These are phyloP conservation scores for Phacellophora camtschatica DNA, from an alignment of 30 jellyfish, hydroid and myxozoan species.

Conservation along the genomic window DNA sequence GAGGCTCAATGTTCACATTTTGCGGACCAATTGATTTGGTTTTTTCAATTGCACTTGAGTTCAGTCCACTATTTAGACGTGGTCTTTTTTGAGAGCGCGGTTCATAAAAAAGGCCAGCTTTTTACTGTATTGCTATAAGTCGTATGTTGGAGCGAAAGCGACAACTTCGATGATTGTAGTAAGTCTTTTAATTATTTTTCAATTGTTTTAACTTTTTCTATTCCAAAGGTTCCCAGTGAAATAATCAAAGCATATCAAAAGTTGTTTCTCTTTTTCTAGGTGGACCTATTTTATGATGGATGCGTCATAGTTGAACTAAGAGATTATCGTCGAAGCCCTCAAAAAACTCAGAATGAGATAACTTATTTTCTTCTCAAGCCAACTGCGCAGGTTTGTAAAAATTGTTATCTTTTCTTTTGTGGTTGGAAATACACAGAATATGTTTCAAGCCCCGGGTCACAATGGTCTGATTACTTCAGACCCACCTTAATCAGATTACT, in stretches of 20 bases:
- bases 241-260: background rate
- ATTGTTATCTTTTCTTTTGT: background rate
- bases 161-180: background rate
- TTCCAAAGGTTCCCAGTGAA: too few relatives aligned
- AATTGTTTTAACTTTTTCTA: background rate
- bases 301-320: constrained; percentile 91
- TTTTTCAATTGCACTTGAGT: too few relatives aligned
- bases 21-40: too few relatives aligned
- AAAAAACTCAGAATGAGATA: constrained; percentile 45
- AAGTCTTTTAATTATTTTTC: background rate
- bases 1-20: too few relatives aligned
- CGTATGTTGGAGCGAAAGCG: background rate
- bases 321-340: constrained; percentile 80
- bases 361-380: constrained; percentile 81
- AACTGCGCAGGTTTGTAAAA: constrained; percentile 81
- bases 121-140: background rate
- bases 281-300: constrained; percentile 90
- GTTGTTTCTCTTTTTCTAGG: constrained; percentile 20
- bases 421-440: background rate
- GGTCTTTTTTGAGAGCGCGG: too few relatives aligned
- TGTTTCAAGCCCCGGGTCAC: too few relatives aligned
- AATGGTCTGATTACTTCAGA: too few relatives aligned
- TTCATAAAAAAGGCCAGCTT: background rate
- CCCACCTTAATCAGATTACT: too few relatives aligned
- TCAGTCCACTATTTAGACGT: too few relatives aligned